Conservation (phyloP, 2,113 vertebrate species). For the Chionis minor region DNA sequence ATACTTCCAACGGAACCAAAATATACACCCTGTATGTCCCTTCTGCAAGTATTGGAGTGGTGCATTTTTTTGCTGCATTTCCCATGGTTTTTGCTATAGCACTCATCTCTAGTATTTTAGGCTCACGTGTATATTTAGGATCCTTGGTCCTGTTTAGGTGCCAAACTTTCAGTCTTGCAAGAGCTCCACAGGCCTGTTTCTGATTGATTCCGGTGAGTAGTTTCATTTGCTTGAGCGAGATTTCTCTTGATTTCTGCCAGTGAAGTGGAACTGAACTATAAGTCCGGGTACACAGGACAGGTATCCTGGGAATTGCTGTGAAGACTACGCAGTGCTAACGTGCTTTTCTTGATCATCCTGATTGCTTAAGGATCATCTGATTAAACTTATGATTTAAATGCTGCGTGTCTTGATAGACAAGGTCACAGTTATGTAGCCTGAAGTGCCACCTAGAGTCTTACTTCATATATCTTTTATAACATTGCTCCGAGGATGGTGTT, state of each 20-base stretch:
- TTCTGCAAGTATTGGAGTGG: neutral
- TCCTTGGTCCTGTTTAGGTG: neutral
- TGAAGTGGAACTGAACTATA: neutral
- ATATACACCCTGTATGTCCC: neutral
- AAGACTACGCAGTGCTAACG: neutral
- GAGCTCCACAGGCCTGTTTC: neutral
- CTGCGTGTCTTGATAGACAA: neutral
- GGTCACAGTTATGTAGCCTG: conserved; percentile 49
- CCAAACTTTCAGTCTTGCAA: neutral
- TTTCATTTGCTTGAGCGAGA: neutral
- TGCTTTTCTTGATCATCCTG: neutral
- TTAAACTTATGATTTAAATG: conserved; percentile 32
- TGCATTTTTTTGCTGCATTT: neutral
- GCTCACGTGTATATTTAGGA: neutral
- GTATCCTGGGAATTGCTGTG: neutral
- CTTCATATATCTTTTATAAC: neutral
- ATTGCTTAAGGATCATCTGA: conserved; percentile 17
- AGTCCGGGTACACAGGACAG: neutral
- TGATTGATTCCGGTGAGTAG: neutral
- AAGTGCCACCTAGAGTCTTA: conserved; percentile 69
- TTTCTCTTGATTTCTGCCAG: neutral
- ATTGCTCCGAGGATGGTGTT: neutral
- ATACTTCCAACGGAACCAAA: neutral
- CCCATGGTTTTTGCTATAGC: neutral
- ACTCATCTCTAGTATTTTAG: neutral